Base-by-base conservation (phyloP, 2,888 invertebrate species). In the Periphyllus acericola region DNA sequence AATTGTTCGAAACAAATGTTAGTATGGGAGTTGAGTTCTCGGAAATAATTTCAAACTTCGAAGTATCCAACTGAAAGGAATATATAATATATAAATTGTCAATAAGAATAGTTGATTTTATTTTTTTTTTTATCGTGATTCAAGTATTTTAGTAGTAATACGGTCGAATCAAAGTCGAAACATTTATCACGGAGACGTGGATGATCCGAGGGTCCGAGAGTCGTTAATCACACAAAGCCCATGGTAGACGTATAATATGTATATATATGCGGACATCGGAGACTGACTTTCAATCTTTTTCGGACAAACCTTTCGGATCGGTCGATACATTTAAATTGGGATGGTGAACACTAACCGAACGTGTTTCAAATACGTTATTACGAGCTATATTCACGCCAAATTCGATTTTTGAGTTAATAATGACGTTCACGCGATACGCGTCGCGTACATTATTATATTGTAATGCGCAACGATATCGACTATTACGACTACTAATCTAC, bases 291-390 rank as follows among this genome's bases (percentile, higher is more conserved):
- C 84, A 76, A 66, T 84, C 46, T 84, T 40, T 29, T 46, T n/a
- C 66, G 19, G n/a, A 76, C 66, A 60, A 75, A 84, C 76, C 66
- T 76, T 84, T 46, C 14, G 66, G 36, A 46, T 76, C 76, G 76
- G 76, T 75, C 76, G 68, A 84, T 84, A 84, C 17, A 84, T 84
- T 84, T 76, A 76, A 76, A 84, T 84, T 76, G 40, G 76, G 25
- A 32, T n/a, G n/a, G 19, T 1, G 14, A 52, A 52, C 40, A 40
- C 75, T 55, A 29, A 25, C 60, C 46, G 46, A 68, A 76, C 84
- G 76, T 84, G 84, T 84, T 76, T 32, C 40, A 66, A 76, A 84
- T 84, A 66, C 19, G 75, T 14, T 76, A 84, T 46, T 11, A 78
- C 32, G 3, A 46, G 40, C 19, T 5, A n/a, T 25, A 68, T 21